phyloP scores from a whole-genome alignment of 1,140 invertebrate genomes.

The Drosophila virilis region DNA sequence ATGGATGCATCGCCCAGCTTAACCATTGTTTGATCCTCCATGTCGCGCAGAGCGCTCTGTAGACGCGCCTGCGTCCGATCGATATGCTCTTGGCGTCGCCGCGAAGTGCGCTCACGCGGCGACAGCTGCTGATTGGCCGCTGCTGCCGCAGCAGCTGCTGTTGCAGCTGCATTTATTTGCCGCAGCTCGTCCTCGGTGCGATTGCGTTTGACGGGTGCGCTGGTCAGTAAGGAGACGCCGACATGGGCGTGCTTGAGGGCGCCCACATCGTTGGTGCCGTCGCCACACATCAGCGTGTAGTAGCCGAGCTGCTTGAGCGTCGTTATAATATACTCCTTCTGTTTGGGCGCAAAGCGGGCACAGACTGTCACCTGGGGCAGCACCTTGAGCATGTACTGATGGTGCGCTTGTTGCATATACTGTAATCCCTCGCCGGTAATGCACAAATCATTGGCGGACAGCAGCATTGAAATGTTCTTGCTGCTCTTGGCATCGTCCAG shows the following conservation, averaged over 20 bases:
- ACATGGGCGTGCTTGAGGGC: conserved; percentile 97
- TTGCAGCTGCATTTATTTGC: conserved; percentile 44
- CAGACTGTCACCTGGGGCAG: conserved; percentile 95
- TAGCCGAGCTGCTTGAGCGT: conserved; percentile 94
- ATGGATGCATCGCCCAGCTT: conserved; percentile 99
- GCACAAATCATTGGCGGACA: conserved; percentile 93
- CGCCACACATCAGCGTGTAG: conserved; percentile 99
- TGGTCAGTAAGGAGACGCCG: conserved; percentile 95
- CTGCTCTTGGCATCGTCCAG: conserved; percentile 33
- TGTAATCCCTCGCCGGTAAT: conserved; percentile 96
- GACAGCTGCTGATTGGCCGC: conserved; percentile 63
- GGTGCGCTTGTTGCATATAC: conserved; percentile 88
- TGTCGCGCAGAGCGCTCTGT: conserved; percentile 90
- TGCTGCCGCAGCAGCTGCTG: conserved; percentile 45
- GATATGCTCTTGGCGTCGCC: conserved; percentile 76
- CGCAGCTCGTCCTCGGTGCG: conserved; percentile 74
- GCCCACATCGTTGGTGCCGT: conserved; percentile 99
- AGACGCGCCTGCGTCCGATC: conserved; percentile 84
- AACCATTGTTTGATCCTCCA: conserved; percentile 96
- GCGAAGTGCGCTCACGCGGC: conserved; percentile 76
- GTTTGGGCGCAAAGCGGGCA: conserved; percentile 97
- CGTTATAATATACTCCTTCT: conserved; percentile 98
- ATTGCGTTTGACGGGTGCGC: conserved; percentile 89
- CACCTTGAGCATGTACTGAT: conserved; percentile 88
- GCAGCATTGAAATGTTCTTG: conserved; percentile 60